Evolutionary conservation across 2,113 vertebrate genomes (phyloP), one percentile per base, ranked within the genome.

Genomic region (Sorex araneus): DNA sequence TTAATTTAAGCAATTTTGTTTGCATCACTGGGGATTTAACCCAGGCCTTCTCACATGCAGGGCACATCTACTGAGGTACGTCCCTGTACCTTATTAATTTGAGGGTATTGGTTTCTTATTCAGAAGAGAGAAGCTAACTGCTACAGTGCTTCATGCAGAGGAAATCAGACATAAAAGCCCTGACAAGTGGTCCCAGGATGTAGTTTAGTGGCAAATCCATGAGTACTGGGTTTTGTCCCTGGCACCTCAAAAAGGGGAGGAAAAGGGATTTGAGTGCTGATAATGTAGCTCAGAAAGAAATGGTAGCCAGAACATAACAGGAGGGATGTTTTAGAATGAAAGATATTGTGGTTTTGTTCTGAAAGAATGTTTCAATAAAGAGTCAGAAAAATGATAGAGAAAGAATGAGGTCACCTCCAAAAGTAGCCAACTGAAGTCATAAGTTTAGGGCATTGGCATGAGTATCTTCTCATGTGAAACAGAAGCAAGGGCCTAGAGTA

Each of bases 371-470:
- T 71, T 18, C 54, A 77, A 4, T 57, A 34, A 70, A 47, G 50
- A 85, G 43, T 76, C 5, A 23, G 66, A 54, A 82, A 82, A 78
- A 77, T 89, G 85, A 87, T 47, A 54, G 84, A 43, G 25, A 47
- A 40, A 15, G 23, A 57, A n/a, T 83, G 71, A 34, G 34, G 67
- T 2, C 75, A 28, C 64, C 45, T 57, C 34, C 45, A n/a, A 7
- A 75, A 15, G 67, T 6, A 47, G 54, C 21, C 50, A 70, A 70
- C 67, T 64, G 27, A 89, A 84, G 54, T n/a, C 18, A 66, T 27
- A 34, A 60, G 45, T 67, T 47, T 28, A 30, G 30, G 30, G 27
- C 27, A 60, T 75, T 21, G 30, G 27, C n/a, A 8, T 30, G 10
- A 69, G 47, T 87, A 71, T 57, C 57, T 81, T 34, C 54, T 40